phyloP scores from a whole-genome alignment of 2,797 vertebrate genomes.

The Siniperca scherzeri region DNA sequence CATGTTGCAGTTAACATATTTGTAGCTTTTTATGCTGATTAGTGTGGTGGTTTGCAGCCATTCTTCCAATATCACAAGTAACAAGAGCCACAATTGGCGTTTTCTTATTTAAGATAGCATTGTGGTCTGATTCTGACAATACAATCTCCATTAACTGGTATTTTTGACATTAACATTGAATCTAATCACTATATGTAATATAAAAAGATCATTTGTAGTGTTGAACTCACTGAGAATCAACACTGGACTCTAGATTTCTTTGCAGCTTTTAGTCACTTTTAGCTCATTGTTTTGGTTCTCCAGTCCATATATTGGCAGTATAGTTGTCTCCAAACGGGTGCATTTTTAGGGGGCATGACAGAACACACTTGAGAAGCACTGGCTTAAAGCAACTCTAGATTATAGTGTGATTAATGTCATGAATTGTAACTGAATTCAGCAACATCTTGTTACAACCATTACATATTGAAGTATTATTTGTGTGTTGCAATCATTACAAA shows the following conservation, averaged over 20 bases:
- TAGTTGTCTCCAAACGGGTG: background rate
- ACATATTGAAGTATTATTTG: background rate
- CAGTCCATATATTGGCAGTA: background rate
- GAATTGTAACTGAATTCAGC: background rate
- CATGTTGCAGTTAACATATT: background rate
- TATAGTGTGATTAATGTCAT: background rate
- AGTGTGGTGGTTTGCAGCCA: background rate
- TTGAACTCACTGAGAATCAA: background rate
- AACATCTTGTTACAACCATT: background rate
- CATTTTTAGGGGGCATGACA: background rate
- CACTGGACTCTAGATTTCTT: no score
- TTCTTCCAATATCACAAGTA: background rate
- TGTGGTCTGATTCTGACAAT: background rate
- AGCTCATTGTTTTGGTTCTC: background rate
- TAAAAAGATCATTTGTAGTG: background rate
- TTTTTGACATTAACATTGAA: background rate
- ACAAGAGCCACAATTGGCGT: no score
- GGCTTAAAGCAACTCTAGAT: slow-evolving; percentile 4
- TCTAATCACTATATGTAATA: no score
- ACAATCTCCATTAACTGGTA: background rate
- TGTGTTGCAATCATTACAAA: background rate
- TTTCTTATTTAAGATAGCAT: no score
- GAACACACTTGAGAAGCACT: background rate
- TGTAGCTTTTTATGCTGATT: background rate
- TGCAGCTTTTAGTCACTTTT: background rate